These are phyloP conservation scores for Zoanthus sansibaricus DNA, from an alignment of 92 coral and sea anemone species.

Conservation along the genomic window DNA sequence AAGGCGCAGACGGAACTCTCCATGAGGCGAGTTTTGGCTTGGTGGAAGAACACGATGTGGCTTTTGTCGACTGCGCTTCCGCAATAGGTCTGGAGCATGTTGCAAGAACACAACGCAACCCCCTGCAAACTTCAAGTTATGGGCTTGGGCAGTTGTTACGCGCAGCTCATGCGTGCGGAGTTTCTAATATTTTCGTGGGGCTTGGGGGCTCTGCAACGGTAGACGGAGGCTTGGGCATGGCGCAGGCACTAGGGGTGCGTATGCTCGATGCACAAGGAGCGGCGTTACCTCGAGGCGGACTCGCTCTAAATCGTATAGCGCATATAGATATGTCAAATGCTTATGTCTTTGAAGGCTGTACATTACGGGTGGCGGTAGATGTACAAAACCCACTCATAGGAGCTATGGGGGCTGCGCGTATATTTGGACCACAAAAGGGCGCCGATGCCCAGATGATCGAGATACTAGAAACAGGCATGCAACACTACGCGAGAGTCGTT, in stretches of 20 bases:
- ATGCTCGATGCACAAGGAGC: neutral
- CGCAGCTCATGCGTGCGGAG: neutral
- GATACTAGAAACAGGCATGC: neutral
- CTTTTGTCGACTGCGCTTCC: slow-evolving; percentile 9
- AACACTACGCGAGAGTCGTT: neutral
- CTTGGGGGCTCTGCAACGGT: slow-evolving; percentile 22
- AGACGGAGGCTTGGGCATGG: slow-evolving; percentile 30
- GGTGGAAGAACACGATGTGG: neutral
- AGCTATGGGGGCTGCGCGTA: neutral
- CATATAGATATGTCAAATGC: neutral
- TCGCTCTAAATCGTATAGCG: neutral
- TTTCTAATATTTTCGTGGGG: neutral
- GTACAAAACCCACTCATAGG: neutral
- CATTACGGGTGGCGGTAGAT: neutral
- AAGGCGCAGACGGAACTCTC: neutral
- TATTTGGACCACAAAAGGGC: neutral
- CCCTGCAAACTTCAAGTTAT: neutral
- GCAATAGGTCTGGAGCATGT: neutral
- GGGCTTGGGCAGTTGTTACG: neutral
- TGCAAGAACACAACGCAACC: neutral
- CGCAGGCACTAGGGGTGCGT: slow-evolving; percentile 6
- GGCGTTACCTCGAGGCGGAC: neutral
- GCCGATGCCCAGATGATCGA: neutral
- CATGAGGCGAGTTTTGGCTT: neutral
- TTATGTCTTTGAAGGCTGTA: neutral